Conservation (phyloP, 1,140 invertebrate species). For the Calliphora vicina region DNA sequence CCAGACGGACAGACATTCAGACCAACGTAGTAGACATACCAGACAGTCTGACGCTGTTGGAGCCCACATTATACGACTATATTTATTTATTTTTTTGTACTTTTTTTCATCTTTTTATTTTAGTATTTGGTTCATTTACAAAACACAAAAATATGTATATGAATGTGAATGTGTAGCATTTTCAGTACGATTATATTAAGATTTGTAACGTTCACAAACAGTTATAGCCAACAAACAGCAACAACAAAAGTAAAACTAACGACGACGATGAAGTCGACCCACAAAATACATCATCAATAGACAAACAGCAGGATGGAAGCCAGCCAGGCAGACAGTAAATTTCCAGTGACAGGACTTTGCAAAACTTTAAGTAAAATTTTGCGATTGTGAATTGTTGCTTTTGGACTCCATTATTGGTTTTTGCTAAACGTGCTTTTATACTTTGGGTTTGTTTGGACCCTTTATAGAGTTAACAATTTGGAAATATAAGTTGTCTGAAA, state of each 20-base stretch:
- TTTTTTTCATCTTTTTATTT: neutral
- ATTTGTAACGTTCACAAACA: neutral
- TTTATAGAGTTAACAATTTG: no score
- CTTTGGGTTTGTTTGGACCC: no score
- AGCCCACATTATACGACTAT: slow-evolving; percentile 50
- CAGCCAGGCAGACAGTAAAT: neutral
- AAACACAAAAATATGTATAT: neutral
- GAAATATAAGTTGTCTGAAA: no score
- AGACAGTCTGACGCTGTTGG: slow-evolving; percentile 64
- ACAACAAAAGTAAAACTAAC: neutral
- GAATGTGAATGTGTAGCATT: neutral
- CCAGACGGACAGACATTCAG: neutral
- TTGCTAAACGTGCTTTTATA: no score
- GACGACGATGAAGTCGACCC: neutral
- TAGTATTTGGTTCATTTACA: neutral
- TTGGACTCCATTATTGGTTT: no score
- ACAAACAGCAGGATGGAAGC: neutral
- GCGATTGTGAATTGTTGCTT: no score
- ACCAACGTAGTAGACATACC: slow-evolving; percentile 46
- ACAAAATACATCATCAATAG: neutral
- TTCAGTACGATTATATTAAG: neutral
- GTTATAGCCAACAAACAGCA: neutral
- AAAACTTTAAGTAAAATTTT: neutral
- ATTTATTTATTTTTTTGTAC: neutral
- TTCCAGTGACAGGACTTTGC: neutral